A percentile compares a stretch with the other conserved stretches of the same genome.
Evolutionary conservation across 2,113 vertebrate species (phyloP).

Genomic region (Asarcornis scutulata): DNA sequence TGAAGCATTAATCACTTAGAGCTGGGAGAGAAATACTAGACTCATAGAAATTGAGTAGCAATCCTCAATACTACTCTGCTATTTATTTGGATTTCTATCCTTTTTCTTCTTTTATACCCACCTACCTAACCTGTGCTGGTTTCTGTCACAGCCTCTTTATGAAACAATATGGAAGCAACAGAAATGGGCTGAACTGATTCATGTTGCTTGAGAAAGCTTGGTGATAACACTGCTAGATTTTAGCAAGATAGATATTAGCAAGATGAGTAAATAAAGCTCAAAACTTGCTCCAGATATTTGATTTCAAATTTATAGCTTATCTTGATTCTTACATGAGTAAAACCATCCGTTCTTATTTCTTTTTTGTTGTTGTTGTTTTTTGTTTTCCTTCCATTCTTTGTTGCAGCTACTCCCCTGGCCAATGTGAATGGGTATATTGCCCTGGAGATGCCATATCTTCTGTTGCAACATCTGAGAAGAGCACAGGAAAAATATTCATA

Average conservation of each 20-base stretch:
- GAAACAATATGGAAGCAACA: not conserved
- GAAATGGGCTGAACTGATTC: not conserved
- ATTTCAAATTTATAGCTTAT: not conserved
- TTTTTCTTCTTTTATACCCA: not conserved
- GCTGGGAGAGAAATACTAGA: not conserved
- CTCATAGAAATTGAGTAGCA: not conserved
- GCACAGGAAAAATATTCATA: constrained; percentile 94
- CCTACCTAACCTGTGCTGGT: not conserved
- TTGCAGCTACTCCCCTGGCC: constrained; percentile 91
- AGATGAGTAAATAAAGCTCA: not conserved
- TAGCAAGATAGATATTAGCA: not conserved
- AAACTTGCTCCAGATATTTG: not conserved
- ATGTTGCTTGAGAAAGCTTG: not conserved
- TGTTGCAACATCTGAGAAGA: constrained; percentile 95
- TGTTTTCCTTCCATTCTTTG: not conserved
- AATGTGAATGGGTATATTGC: constrained; percentile 96
- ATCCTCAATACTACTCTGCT: not conserved
- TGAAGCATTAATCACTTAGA: not conserved
- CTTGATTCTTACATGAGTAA: not conserved
- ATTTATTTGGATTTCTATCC: not conserved
- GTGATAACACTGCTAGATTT: not conserved
- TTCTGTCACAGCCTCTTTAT: not conserved
- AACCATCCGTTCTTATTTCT: not conserved
- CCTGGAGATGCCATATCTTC: constrained; percentile 95
- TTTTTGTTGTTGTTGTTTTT: not conserved